Percentiles rank a stretch among this genome's conserved stretches.
These are phyloP conservation scores for Tapirus indicus DNA, from an alignment of 2,797 vertebrate genomes.

Conservation along the genomic window DNA sequence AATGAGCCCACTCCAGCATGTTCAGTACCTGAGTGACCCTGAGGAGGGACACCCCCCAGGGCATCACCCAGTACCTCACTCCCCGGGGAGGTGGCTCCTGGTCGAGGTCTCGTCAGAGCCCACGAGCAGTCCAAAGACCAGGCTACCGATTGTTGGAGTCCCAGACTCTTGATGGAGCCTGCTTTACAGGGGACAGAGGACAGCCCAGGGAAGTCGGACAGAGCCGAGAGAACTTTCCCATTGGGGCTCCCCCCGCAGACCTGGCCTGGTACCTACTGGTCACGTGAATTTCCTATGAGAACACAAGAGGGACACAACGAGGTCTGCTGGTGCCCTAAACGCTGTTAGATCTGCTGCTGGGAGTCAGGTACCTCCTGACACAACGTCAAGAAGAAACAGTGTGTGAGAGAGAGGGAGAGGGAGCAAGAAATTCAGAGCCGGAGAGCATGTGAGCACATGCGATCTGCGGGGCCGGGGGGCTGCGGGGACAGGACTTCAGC, in stretches of 20 bases:
- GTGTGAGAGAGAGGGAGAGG: too few relatives aligned
- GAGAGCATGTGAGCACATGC: too few relatives aligned
- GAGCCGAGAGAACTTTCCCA: neutral
- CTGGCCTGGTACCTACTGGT: neutral
- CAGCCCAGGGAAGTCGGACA: neutral
- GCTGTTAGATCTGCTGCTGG: neutral
- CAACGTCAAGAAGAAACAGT: too few relatives aligned
- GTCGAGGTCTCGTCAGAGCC: neutral
- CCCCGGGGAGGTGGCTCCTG: neutral
- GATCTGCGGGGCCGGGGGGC: neutral
- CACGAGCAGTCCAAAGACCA: neutral
- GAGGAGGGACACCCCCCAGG: too few relatives aligned
- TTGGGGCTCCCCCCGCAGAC: neutral
- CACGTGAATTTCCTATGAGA: neutral
- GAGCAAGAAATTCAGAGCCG: neutral
- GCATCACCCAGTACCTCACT: fast-evolving
- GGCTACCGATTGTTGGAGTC: fast-evolving
- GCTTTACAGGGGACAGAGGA: too few relatives aligned
- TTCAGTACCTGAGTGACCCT: too few relatives aligned
- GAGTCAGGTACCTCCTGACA: neutral
- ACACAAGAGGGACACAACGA: neutral
- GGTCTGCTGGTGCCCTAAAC: neutral
- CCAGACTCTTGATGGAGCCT: neutral
- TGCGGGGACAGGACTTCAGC: too few relatives aligned
- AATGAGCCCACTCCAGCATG: neutral